phyloP scores from a whole-genome alignment of 2,797 vertebrate genomes.

The Coendou prehensilis region DNA sequence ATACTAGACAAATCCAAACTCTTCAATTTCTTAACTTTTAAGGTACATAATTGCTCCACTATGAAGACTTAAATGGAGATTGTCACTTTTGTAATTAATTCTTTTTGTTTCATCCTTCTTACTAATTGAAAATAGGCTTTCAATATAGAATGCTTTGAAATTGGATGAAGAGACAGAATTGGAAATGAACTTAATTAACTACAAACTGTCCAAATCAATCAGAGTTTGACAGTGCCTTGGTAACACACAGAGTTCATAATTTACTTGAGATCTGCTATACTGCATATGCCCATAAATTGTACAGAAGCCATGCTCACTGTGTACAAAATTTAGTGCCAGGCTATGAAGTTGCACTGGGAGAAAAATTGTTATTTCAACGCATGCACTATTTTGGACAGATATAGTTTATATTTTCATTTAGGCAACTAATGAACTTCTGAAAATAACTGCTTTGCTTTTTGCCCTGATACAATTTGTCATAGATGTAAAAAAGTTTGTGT shows the following conservation, averaged over 20 bases:
- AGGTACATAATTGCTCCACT: conserved; percentile 88
- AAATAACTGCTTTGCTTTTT: conserved; percentile 77
- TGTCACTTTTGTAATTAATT: conserved; percentile 91
- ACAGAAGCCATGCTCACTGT: conserved; percentile 83
- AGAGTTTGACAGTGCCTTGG: conserved; percentile 86
- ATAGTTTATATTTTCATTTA: conserved; percentile 83
- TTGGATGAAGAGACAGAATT: conserved; percentile 89
- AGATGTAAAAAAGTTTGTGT: conserved; percentile 27
- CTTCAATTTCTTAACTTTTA: conserved; percentile 88
- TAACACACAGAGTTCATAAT: conserved; percentile 88
- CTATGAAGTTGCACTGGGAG: conserved; percentile 71
- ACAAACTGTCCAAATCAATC: conserved; percentile 91
- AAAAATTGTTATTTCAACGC: conserved; percentile 76
- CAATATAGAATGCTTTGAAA: conserved; percentile 89
- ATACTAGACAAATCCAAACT: conserved; percentile 88
- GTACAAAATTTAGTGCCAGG: conserved; percentile 81
- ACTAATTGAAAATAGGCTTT: conserved; percentile 91
- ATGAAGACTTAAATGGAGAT: conserved; percentile 89
- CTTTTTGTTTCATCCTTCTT: conserved; percentile 90
- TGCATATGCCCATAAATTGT: conserved; percentile 86
- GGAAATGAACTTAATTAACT: conserved; percentile 92
- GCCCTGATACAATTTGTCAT: conserved; percentile 67
- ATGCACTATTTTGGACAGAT: conserved; percentile 73
- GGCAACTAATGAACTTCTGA: conserved; percentile 72
- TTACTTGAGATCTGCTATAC: conserved; percentile 86